Base-by-base conservation (phyloP, 1,140 invertebrate genomes). In the Drosophila carrolli region DNA sequence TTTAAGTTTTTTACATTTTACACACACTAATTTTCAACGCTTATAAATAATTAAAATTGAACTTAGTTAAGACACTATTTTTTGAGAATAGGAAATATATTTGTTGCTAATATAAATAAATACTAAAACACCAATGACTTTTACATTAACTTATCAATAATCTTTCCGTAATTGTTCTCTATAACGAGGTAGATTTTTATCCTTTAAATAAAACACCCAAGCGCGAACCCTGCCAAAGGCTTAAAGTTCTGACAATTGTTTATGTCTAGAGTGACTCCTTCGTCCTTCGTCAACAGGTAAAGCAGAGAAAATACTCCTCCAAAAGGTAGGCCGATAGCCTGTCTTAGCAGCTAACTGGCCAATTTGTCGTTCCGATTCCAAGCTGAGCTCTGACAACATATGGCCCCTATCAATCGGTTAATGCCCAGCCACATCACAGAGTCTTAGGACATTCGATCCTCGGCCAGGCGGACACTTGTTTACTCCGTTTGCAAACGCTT, bases 321-420 rank as follows among this genome's bases (percentile, higher is more conserved):
- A 32, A 38, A n/a, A n/a, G 27, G 23, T 41, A 23, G 8, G n/a
- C 53, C 13, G 35, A 23, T n/a, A 40, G 1, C 53, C 16, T 43
- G 38, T 35, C 14, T 11, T 1, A 32, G 16, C 10, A 19, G 50
- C 38, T 19, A 32, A n/a, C 5, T 44, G 32, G 7, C n/a, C 40
- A 32, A 47, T 44, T 65, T 65, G 41, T 62, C 11, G 14, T 61
- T 37, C 14, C 14, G 19, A 38, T 7, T 37, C n/a, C 32, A 5
- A 23, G 40, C 43, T 65, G 47, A 62, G 16, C n/a, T 10, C 57
- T 38, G 62, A 38, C 62, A 65, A 47, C 57, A 65, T 46, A 65
- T 68, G 46, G 61, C n/a, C 40, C 29, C 50, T 51, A 68, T 68
- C 65, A 68, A 66, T 68, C 48, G 65, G 29, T 14, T 53, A 53